Percentiles rank a stretch among this genome's conserved stretches.
phyloP scores from a whole-genome alignment of 2,113 vertebrate genomes.

The rabbit (Oryctolagus cuniculus) region DNA sequence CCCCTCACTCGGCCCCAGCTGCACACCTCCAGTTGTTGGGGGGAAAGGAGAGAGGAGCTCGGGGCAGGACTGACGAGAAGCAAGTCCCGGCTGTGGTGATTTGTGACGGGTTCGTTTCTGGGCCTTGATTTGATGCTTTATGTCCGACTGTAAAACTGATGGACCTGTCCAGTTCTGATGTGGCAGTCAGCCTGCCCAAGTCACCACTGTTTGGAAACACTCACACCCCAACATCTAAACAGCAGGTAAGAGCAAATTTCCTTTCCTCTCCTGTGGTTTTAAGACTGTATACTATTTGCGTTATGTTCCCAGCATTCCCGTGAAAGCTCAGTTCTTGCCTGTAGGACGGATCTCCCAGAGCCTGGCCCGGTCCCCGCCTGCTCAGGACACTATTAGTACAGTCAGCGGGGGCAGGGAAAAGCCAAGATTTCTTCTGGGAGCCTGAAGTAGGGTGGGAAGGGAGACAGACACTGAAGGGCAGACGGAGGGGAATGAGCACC shows the following conservation, averaged over 20 bases:
- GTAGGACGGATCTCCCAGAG: no score
- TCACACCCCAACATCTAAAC: not conserved
- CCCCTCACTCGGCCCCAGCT: no score
- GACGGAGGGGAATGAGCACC: no score
- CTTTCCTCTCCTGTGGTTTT: not conserved
- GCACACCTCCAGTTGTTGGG: no score
- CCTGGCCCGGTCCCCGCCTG: no score
- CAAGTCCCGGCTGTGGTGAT: not conserved
- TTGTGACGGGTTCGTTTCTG: not conserved
- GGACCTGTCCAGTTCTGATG: not conserved
- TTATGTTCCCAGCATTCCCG: not conserved
- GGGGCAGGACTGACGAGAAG: not conserved
- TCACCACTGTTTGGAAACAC: not conserved
- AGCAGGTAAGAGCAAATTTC: not conserved
- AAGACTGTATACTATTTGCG: not conserved
- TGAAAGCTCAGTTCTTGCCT: not conserved
- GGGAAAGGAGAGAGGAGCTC: no score
- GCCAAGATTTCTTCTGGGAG: no score
- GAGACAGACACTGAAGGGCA: no score
- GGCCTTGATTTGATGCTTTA: not conserved
- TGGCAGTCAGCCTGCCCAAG: fast-evolving
- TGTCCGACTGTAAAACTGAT: not conserved
- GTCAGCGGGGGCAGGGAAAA: no score
- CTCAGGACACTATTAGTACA: no score
- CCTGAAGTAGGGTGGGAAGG: no score